These are phyloP conservation scores for Machimus rusticus DNA, from an alignment of 2,888 invertebrate genomes.

Conservation along the genomic window DNA sequence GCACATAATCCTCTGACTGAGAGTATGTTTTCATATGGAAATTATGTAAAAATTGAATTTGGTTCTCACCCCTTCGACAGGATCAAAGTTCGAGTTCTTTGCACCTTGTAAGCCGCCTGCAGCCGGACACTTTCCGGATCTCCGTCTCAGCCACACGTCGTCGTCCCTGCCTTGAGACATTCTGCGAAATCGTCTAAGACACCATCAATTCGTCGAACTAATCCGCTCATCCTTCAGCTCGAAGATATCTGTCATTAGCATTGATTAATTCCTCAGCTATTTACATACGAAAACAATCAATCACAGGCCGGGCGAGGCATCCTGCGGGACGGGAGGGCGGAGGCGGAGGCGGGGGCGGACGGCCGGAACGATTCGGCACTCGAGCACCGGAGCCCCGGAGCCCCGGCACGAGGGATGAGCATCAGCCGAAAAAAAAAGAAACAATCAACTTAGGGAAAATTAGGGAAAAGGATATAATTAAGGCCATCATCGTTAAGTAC, in stretches of 20 bases:
- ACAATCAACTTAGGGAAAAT: constrained; percentile 53
- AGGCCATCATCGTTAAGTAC: constrained; percentile 61
- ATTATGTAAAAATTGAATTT: not conserved
- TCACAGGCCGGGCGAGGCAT: constrained; percentile 47
- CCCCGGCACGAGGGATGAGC: not conserved
- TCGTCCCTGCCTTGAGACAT: not conserved
- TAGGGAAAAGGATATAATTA: constrained; percentile 57
- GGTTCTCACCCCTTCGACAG: not conserved
- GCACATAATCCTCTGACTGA: not conserved
- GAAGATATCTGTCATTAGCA: constrained; percentile 62
- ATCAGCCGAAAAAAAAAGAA: constrained; percentile 48
- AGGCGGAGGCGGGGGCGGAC: not conserved
- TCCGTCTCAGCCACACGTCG: not conserved
- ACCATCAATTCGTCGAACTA: constrained; percentile 28
- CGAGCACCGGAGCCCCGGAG: constrained; percentile 12
- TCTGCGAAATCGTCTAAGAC: not conserved
- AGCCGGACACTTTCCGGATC: not conserved
- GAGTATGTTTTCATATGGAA: not conserved
- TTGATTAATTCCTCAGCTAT: constrained; percentile 62
- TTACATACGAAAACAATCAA: constrained; percentile 54
- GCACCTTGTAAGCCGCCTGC: not conserved
- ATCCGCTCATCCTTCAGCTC: constrained; percentile 45
- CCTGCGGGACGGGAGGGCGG: not conserved
- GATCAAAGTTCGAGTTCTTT: not conserved
- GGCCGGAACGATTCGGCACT: not conserved